phyloP scores from a whole-genome alignment of 2,113 vertebrate genomes.

The Caracal caracal region DNA sequence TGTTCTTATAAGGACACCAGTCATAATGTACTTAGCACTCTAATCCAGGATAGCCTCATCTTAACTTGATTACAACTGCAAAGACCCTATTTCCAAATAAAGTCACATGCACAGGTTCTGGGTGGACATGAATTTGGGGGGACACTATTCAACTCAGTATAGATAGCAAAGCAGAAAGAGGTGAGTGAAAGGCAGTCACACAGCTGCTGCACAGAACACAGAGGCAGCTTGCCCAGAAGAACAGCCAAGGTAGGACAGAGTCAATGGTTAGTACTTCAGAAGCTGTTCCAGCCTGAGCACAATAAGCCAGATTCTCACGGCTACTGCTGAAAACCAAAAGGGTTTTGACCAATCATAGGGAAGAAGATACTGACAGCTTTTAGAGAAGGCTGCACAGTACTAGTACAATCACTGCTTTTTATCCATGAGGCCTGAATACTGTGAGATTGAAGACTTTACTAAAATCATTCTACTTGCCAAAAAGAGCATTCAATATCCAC shows the following conservation, averaged over 20 bases:
- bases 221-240: not conserved
- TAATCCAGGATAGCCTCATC: not conserved
- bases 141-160: not conserved
- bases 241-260: not conserved
- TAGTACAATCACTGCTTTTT: not conserved
- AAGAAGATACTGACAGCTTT: not conserved
- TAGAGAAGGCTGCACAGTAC: not conserved
- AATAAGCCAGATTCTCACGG: not conserved
- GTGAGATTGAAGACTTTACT: slow-evolving; percentile 11
- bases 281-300: not conserved
- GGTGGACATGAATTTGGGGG: not conserved
- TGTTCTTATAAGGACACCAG: not conserved
- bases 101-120: not conserved
- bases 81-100: slow-evolving; percentile 10
- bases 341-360: not conserved
- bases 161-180: not conserved
- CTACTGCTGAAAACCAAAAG: slow-evolving; percentile 24
- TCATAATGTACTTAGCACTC: not conserved
- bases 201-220: not conserved
- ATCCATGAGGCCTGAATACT: not conserved
- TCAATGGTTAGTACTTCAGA: not conserved
- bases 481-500: not conserved
- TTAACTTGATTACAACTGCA: not conserved
- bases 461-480: slow-evolving; percentile 28
- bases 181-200: not conserved